phyloP scores from a whole-genome alignment of 37 sponge, comb jelly and placozoan species.

The Hormiphora californensis region DNA sequence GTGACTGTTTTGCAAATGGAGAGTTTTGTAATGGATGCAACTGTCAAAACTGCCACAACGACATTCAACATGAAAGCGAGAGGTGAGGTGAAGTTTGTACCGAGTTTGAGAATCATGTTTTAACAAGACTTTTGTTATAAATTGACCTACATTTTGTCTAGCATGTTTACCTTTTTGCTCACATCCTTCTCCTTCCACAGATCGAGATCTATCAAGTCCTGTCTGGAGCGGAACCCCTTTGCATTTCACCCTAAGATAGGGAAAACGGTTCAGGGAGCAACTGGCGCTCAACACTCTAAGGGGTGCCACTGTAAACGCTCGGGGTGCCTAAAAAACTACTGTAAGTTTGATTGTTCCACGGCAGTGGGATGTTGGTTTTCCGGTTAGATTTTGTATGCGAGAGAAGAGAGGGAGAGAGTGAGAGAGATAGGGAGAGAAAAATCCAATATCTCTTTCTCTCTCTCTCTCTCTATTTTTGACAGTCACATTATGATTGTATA shows the following conservation, averaged over 20 bases:
- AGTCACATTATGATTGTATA: too few species aligned
- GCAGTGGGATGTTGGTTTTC: too few species aligned
- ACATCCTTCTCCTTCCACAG: not conserved
- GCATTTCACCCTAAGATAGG: slow-evolving; percentile 97
- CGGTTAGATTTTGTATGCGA: too few species aligned
- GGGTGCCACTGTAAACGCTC: slow-evolving; percentile 93
- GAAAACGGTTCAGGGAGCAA: slow-evolving; percentile 53
- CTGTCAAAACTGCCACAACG: slow-evolving; percentile 90
- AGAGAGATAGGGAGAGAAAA: too few species aligned
- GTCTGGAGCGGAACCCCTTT: slow-evolving; percentile 85
- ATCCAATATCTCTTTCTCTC: too few species aligned
- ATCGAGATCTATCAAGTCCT: slow-evolving; percentile 59
- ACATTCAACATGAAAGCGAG: slow-evolving; percentile 75
- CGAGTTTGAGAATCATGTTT: not conserved
- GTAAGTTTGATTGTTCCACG: too few species aligned
- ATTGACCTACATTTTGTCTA: not conserved
- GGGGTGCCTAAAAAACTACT: slow-evolving; percentile 95
- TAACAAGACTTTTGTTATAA: not conserved
- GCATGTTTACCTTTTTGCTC: too few species aligned
- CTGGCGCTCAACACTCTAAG: not conserved
- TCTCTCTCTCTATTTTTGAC: too few species aligned
- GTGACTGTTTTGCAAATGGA: slow-evolving; percentile 99
- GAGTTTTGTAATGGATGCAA: slow-evolving; percentile 93
- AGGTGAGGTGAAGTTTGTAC: slow-evolving; percentile 42
- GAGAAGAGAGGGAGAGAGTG: too few species aligned